These are phyloP conservation scores for Orientallactaga bullata DNA, from an alignment of 2,113 vertebrate genomes.

Conservation along the genomic window DNA sequence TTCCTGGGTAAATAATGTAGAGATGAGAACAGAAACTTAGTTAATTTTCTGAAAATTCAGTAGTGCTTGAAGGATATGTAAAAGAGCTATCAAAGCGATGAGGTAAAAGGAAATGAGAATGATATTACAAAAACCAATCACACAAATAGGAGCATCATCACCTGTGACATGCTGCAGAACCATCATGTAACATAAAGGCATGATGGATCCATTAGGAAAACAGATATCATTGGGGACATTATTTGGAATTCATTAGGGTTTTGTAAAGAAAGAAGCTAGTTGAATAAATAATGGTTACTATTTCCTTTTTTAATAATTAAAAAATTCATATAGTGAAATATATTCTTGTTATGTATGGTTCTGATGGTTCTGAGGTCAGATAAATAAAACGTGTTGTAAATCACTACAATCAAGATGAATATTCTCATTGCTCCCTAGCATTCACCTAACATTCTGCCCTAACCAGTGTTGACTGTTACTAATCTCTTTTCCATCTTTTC, in stretches of 20 bases:
- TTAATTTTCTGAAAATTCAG: slow-evolving; percentile 31
- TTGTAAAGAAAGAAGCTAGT: slow-evolving; percentile 37
- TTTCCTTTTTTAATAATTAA: slow-evolving; percentile 12
- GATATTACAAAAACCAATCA: not conserved
- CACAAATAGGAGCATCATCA: not conserved
- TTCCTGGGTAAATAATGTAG: not conserved
- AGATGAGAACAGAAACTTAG: not conserved
- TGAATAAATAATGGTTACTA: not conserved
- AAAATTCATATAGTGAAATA: slow-evolving; percentile 30
- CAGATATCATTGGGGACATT: slow-evolving; percentile 29
- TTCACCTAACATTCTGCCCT: not conserved
- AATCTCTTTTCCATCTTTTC: not conserved
- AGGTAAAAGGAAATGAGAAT: not conserved
- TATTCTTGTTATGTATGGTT: not conserved
- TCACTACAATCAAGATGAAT: not conserved
- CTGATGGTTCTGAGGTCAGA: slow-evolving; percentile 6
- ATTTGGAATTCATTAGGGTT: not conserved
- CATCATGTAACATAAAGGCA: slow-evolving; percentile 2
- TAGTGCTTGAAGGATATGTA: not conserved
- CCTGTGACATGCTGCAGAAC: not conserved
- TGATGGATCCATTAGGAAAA: not conserved
- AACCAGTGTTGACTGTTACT: not conserved
- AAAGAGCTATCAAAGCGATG: slow-evolving; percentile 24
- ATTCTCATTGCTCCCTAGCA: not conserved
- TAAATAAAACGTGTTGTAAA: not conserved